Base-by-base conservation (phyloP, 2,888 invertebrate species). In the Lampropteryx suffumata region DNA sequence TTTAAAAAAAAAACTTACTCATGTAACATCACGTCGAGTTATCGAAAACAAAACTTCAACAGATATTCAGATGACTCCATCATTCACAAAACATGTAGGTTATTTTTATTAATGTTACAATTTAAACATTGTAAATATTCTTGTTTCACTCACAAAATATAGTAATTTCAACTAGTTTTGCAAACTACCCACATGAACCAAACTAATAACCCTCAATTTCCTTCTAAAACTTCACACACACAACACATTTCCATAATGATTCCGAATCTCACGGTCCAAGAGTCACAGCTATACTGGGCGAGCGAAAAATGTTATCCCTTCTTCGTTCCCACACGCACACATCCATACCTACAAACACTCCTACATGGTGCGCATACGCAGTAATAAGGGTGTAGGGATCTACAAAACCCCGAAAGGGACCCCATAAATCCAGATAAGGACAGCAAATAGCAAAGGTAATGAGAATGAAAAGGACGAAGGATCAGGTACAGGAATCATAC, bases 371-470 rank as follows among this genome's bases (percentile, higher is more conserved):
- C 76, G 79, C 71, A 71, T 70, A 76, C 80, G 75, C 79, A 63
- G 56, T 73, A 82, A 79, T 83, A 84, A 83, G 89, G 87, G 87
- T 83, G 81, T 76, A 76, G 79, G 81, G 76, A 72, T 67, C 70
- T 67, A 82, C 74, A 81, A 83, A 83, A 79, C 75, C 75, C 77
- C 70, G 61, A 65, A 79, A 80, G 79, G 82, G 79, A 76, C 76
- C 74, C 67, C 62, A 64, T 63, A 63, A 64, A 66, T 61, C 61
- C 61, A 49, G 72, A 83, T 68, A 71, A 76, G 73, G 81, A 85
- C 68, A 67, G 59, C 57, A 57, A 57, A 65, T 65, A 47, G 32
- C 39, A 58, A 60, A 52, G 54, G 45, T 42, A 59, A 56, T 52
- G 50, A 45, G 75, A 59, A 64, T 53, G 76, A 84, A 68, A 75